Evolutionary conservation across 2,888 invertebrate species (phyloP).

Genomic region (Euproctis similis): DNA sequence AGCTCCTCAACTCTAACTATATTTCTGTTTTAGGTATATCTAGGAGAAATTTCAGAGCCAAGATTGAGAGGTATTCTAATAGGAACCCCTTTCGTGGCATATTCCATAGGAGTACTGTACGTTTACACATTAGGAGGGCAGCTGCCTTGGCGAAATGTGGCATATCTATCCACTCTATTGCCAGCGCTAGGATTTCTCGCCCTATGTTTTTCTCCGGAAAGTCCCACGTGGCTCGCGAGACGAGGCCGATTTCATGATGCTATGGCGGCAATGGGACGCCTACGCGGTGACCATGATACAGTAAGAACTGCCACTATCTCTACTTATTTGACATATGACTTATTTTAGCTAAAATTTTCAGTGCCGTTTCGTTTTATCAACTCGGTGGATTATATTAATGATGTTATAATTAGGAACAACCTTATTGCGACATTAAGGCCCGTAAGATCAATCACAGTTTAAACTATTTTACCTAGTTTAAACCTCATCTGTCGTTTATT

Average conservation of each 20-base stretch:
- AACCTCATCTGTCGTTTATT: too few relatives aligned
- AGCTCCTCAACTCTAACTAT: neutral
- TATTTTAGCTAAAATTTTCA: too few relatives aligned
- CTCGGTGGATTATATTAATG: too few relatives aligned
- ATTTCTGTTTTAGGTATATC: constrained; percentile 75
- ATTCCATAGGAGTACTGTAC: constrained; percentile 83
- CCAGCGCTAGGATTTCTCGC: constrained; percentile 77
- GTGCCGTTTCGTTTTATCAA: too few relatives aligned
- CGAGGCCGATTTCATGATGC: constrained; percentile 74
- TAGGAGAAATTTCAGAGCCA: constrained; percentile 85
- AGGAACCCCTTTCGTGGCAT: constrained; percentile 84
- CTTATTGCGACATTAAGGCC: too few relatives aligned
- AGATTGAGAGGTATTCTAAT: constrained; percentile 80
- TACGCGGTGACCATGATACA: constrained; percentile 76
- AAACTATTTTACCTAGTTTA: too few relatives aligned
- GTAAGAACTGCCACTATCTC: constrained; percentile 47
- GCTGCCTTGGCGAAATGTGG: constrained; percentile 82
- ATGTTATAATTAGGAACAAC: too few relatives aligned
- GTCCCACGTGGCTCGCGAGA: constrained; percentile 83
- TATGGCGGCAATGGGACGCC: constrained; percentile 75
- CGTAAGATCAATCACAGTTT: too few relatives aligned
- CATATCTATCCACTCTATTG: constrained; percentile 77
- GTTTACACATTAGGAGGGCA: constrained; percentile 82
- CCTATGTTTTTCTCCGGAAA: constrained; percentile 82
- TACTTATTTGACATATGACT: too few relatives aligned